These are phyloP conservation scores for Hermatobates lingyangjiaoensis DNA, from an alignment of 1,140 invertebrate genomes.

Conservation along the genomic window DNA sequence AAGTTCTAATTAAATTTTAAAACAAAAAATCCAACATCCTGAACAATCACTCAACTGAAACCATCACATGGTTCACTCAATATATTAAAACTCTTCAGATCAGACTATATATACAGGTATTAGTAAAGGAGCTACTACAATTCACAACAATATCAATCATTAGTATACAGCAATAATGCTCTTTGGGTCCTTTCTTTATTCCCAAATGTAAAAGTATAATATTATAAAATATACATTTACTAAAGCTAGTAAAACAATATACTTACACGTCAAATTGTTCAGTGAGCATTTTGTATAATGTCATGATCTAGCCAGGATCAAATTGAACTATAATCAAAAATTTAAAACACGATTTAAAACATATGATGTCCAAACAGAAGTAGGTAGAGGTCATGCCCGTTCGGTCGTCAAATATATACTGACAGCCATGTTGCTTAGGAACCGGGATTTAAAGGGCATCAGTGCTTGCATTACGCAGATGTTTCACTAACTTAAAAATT, in stretches of 20 bases:
- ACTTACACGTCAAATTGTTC: neutral
- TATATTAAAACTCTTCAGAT: too few species aligned
- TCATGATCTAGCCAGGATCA: neutral
- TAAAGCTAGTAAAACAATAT: too few species aligned
- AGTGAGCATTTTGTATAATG: neutral
- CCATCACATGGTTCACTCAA: too few species aligned
- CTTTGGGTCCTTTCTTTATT: too few species aligned
- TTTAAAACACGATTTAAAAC: slow-evolving; percentile 2
- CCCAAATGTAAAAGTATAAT: slow-evolving; percentile 1
- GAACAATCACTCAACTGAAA: too few species aligned
- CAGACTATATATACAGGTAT: too few species aligned
- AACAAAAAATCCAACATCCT: too few species aligned
- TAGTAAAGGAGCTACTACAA: too few species aligned
- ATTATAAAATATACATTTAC: slow-evolving; percentile 3
- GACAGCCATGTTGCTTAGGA: slow-evolving; percentile 64
- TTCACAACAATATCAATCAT: too few species aligned
- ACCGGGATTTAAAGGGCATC: slow-evolving; percentile 35
- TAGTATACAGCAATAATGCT: too few species aligned
- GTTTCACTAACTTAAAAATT: neutral
- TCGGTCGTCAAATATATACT: slow-evolving; percentile 70
- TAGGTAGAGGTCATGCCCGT: slow-evolving; percentile 62
- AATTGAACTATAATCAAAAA: neutral
- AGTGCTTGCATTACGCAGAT: neutral
- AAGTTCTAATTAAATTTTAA: too few species aligned
- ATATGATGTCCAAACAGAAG: slow-evolving; percentile 38